Conservation (phyloP, 2,888 invertebrate genomes). For the Beris morrisii region DNA sequence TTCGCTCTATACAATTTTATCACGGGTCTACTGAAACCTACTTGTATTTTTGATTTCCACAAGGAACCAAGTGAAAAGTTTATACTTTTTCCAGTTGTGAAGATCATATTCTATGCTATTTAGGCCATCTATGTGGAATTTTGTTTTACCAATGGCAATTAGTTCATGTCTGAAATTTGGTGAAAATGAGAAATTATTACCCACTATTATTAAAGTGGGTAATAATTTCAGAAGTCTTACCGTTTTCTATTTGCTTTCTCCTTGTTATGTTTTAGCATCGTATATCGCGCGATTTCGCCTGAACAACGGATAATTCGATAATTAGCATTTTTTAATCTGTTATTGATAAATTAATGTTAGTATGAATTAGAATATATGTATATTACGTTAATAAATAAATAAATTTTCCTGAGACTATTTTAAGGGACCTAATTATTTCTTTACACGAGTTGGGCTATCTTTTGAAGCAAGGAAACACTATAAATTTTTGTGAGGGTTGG, state of each 20-base stretch:
- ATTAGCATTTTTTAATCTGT: slow-evolving; percentile 61
- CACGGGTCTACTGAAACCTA: no score
- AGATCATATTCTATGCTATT: slow-evolving; percentile 80
- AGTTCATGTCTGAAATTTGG: slow-evolving; percentile 71
- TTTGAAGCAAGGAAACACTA: no score
- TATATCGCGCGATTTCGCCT: slow-evolving; percentile 89
- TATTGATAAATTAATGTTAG: no score
- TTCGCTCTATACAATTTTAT: no score
- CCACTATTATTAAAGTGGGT: no score
- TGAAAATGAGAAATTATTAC: no score
- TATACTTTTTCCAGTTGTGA: slow-evolving; percentile 66
- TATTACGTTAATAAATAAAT: no score
- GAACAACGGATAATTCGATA: slow-evolving; percentile 92
- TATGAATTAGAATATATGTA: no score
- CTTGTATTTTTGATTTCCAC: slow-evolving; percentile 65
- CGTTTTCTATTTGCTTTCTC: slow-evolving; percentile 89
- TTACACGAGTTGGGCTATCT: no score
- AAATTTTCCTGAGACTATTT: no score
- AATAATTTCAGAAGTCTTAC: slow-evolving; percentile 58
- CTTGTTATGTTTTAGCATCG: slow-evolving; percentile 91
- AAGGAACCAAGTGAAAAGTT: slow-evolving; percentile 81
- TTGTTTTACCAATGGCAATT: slow-evolving; percentile 78
- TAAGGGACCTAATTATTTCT: no score
- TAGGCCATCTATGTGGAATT: slow-evolving; percentile 83
- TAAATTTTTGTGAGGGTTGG: no score